A percentile compares a stretch with the other conserved stretches of the same genome.
Evolutionary conservation across 2,888 invertebrate species (phyloP).

Genomic region (Tipula lateralis): DNA sequence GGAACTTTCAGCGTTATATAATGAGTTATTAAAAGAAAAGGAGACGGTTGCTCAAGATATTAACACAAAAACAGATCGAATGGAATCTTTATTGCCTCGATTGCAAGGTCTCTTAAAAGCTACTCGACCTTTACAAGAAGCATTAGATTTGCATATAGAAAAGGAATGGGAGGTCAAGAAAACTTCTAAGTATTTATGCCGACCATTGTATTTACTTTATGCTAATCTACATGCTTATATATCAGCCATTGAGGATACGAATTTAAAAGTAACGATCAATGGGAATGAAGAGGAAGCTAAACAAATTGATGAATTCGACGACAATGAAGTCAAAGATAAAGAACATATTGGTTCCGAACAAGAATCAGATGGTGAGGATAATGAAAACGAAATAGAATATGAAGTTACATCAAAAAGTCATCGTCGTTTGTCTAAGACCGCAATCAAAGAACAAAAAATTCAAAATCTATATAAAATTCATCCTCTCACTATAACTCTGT

Average conservation of each 20-base stretch:
- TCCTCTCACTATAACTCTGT: conserved; percentile 38
- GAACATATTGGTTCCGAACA: conserved; percentile 51
- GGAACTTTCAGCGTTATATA: conserved; percentile 70
- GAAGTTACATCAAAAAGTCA: conserved; percentile 32
- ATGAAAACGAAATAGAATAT: conserved; percentile 42
- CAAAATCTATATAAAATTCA: conserved; percentile 39
- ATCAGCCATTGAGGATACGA: conserved; percentile 63
- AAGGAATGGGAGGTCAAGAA: conserved; percentile 72
- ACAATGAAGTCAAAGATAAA: conserved; percentile 37
- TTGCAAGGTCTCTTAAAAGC: conserved; percentile 66
- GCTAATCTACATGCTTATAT: conserved; percentile 78
- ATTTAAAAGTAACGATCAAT: conserved; percentile 53
- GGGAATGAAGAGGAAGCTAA: conserved; percentile 69
- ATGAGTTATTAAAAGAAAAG: conserved; percentile 69
- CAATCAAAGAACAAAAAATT: conserved; percentile 34
- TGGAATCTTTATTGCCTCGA: conserved; percentile 78
- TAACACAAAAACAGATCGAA: conserved; percentile 65
- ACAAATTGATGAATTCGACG: conserved; percentile 39
- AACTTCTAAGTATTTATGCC: conserved; percentile 69
- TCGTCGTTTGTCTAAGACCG: conserved; percentile 33
- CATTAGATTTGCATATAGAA: conserved; percentile 74
- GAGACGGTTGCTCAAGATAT: conserved; percentile 71
- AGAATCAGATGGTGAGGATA: conserved; percentile 66
- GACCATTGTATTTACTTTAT: conserved; percentile 80
- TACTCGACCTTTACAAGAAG: conserved; percentile 84